A percentile compares a stretch with the other conserved stretches of the same genome.
phyloP scores from a whole-genome alignment of 2,113 vertebrate species.

The Melanerpes aurifrons region DNA sequence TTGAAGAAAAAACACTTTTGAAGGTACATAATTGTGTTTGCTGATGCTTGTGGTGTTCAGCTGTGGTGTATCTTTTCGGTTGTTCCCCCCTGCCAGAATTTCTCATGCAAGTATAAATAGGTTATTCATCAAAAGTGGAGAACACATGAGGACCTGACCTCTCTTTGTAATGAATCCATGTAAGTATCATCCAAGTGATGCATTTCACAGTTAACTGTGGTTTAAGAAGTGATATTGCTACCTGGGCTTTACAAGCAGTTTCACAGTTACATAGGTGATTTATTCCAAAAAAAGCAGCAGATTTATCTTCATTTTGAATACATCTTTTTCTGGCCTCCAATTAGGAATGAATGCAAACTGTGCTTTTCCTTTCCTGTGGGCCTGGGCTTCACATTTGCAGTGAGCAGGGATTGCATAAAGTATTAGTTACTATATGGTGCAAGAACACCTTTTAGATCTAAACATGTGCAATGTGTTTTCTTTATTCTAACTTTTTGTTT shows the following conservation, averaged over 20 bases:
- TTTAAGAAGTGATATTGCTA: neutral
- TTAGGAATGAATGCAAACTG: neutral
- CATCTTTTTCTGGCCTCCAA: neutral
- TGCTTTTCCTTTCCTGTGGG: neutral
- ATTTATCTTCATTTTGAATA: neutral
- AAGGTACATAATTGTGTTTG: neutral
- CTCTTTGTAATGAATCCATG: constrained; percentile 2
- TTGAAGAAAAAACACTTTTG: neutral
- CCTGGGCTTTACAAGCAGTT: neutral
- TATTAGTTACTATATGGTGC: neutral
- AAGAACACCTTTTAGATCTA: neutral
- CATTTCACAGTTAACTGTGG: neutral
- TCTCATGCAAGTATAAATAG: neutral
- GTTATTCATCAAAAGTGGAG: neutral
- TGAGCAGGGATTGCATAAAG: neutral
- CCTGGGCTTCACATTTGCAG: neutral
- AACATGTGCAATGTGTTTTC: neutral
- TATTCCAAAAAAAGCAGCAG: neutral
- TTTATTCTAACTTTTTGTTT: neutral
- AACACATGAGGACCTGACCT: constrained; percentile 4
- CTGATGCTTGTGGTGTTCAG: neutral
- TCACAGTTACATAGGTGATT: neutral
- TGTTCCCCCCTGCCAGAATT: neutral
- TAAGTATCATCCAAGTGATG: neutral
- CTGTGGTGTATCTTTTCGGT: neutral